Base-by-base conservation (phyloP, 2,113 vertebrate genomes). In the Chlamydotis undulata region DNA sequence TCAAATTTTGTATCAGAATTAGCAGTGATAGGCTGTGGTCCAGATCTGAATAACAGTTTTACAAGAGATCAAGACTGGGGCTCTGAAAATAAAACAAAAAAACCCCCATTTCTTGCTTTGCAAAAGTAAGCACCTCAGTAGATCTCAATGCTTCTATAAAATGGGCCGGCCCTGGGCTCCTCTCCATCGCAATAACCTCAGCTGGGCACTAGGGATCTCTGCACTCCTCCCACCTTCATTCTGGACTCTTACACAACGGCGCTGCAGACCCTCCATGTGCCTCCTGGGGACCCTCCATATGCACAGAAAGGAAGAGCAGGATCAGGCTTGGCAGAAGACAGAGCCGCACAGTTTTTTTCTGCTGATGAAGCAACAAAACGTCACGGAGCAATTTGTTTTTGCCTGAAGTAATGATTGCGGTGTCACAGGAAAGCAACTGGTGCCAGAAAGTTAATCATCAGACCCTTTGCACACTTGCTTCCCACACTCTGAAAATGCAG, bases 381-480 rank as follows among this genome's bases (percentile, higher is more conserved):
- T 89, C 86, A 84, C 4, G 1, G 33, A 87, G 47, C 1, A 2
- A 92, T 94, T 93, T 95, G 86, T 1, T 96, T 94, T 93, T 94
- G 90, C 94, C 94, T 91, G 77, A 82, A 93, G 91, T 87, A 91
- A 94, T 50, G 33, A 94, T 85, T 94, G 83, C 23, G 2, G 55
- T 91, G 90, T 92, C 8, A 0, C 83, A 96, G 69, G 53, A 71
- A 84, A 90, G 80, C 41, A 92, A 60, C 61, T 43, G 39, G 53
- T 96, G 86, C 92, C 96, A 94, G 89, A 47, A 91, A 91, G 61
- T 84, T 94, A 89, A 87, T 95, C 83, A 91, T 84, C 92, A 96
- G 70, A 61, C 65, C 47, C 37, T 93, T 81, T 90, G 80, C 83
- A 89, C 86, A 76, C 88, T 91, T 85, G 70, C 87, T 94, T 96